Base-by-base conservation (phyloP, 1,140 invertebrate species). In the Drosophila asahinai region DNA sequence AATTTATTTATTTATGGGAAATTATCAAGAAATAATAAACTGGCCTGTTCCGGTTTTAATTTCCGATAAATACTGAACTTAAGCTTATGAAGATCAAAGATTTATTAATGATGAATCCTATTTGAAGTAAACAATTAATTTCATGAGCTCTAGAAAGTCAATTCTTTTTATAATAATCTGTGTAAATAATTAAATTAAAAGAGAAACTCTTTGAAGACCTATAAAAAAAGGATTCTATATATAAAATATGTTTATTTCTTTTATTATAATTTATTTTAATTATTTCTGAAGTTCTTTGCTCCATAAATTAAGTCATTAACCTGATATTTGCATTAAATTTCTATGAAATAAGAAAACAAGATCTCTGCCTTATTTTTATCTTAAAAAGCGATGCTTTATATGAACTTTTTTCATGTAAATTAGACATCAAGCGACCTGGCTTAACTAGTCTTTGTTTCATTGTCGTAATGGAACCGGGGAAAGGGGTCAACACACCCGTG, bases 391-490 rank as follows among this genome's bases (percentile, higher is more conserved):
- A 55, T 11, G 19, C 19, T n/a, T 57, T 40, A 22, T 57, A 25
- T 57, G 0, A 38, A 55, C 22, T 38, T 38, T 40, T 14, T 22
- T 25, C 15, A 40, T 57, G 36, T 22, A 11, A 55, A 55, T 55
- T 22, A 38, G 30, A 19, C 12, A 54, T 51, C 25, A 38, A 36
- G 65, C 62, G 61, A 66, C 62, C 36, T 48, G 25, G 36, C 25
- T 40, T 11, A 33, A 51, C 17, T 68, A 49, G 25, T 17, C 33
- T 30, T 40, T 67, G 62, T 51, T 12, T 27, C 25, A 52, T 27
- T 43, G 22, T 30, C 43, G 36, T 27, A 27, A 52, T 19, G 15
- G 15, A 25, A n/a, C 0, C 42, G 36, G 33, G 8, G 3, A 38
- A 9, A 38, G 33, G 33, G 36, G 25, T 33, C 54, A n/a, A 60